Evolutionary conservation across 2,888 invertebrate genomes (phyloP).

Genomic region (Agrochola litura): DNA sequence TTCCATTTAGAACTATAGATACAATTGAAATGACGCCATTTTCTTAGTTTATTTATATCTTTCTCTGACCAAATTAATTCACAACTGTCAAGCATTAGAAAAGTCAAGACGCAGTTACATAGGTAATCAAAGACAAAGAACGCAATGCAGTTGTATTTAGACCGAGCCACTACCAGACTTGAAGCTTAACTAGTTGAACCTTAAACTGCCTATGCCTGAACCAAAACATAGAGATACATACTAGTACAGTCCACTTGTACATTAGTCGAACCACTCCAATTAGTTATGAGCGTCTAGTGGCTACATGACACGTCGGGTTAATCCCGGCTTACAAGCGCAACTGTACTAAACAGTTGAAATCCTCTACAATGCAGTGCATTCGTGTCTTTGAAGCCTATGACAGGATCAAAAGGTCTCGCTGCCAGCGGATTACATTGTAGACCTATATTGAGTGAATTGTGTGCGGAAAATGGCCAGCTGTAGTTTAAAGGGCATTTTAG

Average conservation of each 20-base stretch:
- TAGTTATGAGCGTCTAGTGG: conserved; percentile 81
- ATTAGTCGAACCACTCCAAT: conserved; percentile 80
- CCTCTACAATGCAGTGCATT: conserved; percentile 81
- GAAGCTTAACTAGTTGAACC: background rate
- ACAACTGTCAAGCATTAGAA: no score
- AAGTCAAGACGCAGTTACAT: rapidly evolving
- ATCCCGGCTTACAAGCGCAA: conserved; percentile 84
- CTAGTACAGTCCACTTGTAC: conserved; percentile 71
- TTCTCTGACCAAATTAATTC: background rate
- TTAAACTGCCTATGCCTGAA: background rate
- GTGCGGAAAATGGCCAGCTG: conserved; percentile 50
- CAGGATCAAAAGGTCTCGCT: conserved; percentile 84
- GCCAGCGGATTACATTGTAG: conserved; percentile 63
- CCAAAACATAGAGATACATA: conserved; percentile 16
- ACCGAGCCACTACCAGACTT: background rate
- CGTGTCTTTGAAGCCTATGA: conserved; percentile 88
- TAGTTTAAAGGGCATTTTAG: conserved; percentile 57
- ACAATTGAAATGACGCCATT: background rate
- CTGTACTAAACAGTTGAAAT: conserved; percentile 83
- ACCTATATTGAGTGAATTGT: conserved; percentile 59
- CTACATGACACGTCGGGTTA: conserved; percentile 84
- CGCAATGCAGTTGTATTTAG: background rate
- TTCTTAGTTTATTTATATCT: no score
- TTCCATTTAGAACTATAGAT: background rate
- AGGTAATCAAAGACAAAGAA: background rate